Evolutionary conservation across 2,888 invertebrate species (phyloP), one percentile per base, ranked within the genome.

Genomic region (Pachymerium ferrugineum): DNA sequence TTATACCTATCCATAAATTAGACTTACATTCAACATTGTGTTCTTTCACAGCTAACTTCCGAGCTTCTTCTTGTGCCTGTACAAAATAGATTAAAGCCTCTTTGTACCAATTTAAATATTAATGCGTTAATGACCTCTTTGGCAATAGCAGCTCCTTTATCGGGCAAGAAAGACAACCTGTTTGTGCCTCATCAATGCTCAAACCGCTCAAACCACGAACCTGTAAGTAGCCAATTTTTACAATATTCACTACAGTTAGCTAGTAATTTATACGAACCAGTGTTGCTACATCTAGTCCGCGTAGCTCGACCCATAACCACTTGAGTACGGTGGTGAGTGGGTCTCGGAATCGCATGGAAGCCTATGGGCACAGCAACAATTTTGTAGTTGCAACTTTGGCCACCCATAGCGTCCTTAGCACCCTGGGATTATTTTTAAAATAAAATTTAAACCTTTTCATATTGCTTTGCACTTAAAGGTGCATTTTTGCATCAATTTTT

Each of bases 1-100:
- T 83, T 83, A 82, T 80, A 85, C 85, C 84, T 84, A 98, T 88
- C 97, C 97, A 98, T 75, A 98, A 85, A 85, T 98, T 97, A 80
- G 93, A 95, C 80, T 88, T 90, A 82, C 89, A 98, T 84, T 98
- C 97, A 8, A 98, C 95, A 86, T 96, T 92, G 79, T 97, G 95
- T 47, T 90, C 84, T 78, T 28, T 22, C 8, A 95, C 89, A 54
- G 97, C 97, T 78, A 93, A 82, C 79, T 92, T 88, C 82, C 93
- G 93, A 3, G 97, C 97, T 86, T 97, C 96, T 75, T 91, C 84
- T 76, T 97, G 86, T 1, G 75, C 75, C 74, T 79, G 70, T 22
- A 72, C 6, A 42, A 38, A 71, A 31, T 54, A 68, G 25, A 35
- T 8, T 25, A 54, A 54, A 22, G 22, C 1, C 3, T 14, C 12